These are phyloP conservation scores for Trichonephila clavipes DNA, from an alignment of 1,140 invertebrate genomes.

Conservation along the genomic window DNA sequence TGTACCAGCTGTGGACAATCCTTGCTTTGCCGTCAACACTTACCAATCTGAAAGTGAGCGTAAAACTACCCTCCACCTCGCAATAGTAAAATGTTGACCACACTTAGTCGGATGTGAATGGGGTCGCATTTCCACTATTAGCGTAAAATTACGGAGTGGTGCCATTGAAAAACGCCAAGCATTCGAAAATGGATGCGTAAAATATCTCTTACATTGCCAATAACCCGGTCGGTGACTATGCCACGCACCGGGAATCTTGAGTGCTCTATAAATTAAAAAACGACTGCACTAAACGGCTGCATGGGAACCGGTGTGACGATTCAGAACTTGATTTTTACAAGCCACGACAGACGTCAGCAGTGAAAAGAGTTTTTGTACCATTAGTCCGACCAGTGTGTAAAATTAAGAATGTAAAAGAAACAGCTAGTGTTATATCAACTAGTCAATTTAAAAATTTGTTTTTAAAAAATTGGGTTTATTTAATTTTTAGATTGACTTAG, in stretches of 20 bases:
- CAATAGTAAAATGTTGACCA: too few species aligned
- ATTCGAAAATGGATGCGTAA: constrained; percentile 21
- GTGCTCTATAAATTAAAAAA: constrained; percentile 10
- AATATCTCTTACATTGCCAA: constrained; percentile 1
- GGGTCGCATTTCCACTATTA: too few species aligned
- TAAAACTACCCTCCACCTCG: too few species aligned
- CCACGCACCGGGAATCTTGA: background rate
- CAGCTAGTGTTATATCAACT: too few species aligned
- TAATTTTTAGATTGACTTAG: too few species aligned
- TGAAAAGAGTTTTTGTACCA: background rate
- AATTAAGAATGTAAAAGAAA: background rate
- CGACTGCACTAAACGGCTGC: background rate
- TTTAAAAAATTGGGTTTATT: too few species aligned
- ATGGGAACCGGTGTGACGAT: background rate
- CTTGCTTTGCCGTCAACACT: too few species aligned
- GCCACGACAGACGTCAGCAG: background rate
- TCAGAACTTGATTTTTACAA: background rate
- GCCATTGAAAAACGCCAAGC: constrained; percentile 6
- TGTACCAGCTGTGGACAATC: too few species aligned
- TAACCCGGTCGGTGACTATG: background rate
- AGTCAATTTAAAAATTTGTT: too few species aligned
- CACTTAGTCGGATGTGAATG: too few species aligned
- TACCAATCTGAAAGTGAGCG: too few species aligned
- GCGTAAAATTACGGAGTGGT: constrained; percentile 1
- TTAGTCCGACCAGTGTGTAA: background rate